Evolutionary conservation across 2,113 vertebrate species (phyloP), one percentile per base, ranked within the genome.

Genomic region (Hiodon alosoides): DNA sequence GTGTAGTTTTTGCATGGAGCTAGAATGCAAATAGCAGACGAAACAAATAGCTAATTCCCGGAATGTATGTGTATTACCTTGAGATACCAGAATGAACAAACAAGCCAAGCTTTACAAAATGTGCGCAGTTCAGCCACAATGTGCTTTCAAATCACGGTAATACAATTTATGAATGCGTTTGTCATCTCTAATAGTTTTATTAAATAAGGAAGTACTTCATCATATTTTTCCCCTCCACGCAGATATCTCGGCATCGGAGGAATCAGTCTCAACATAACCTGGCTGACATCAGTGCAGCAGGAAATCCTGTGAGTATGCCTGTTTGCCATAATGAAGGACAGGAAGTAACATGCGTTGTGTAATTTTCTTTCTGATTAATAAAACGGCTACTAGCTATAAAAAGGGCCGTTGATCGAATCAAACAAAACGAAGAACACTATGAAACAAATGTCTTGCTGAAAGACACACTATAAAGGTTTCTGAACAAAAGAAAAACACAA

Each of bases 211-310:
- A 75, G 54, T 59, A 54, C 52, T 73, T 59, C 8, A 11, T 69
- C 47, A 46, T 58, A 47, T 83, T 82, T 79, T 64, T 60, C 70
- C 14, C 76, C 76, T 79, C 52, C 79, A 75, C 86, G 4, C 60
- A 98, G 94, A 84, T 95, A 80, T 90, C 89, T 71, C 89, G 93
- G 3, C 95, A 97, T 72, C 91, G 94, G 84, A 94, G 96, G 76
- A 97, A 96, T 85, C 94, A 93, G 81, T 98, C 96, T 61, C 95
- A 97, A n/a, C 94, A 97, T 76, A 89, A 87, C 68, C 67, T 93
- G 70, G 81, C 85, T 48, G 86, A 89, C 8, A 78, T 89, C 76
- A 85, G 79, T n/a, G 78, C 80, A 4, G 75, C 82, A 67, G 90
- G 93, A 67, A 81, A 90, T 78, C 62, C 84, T 73, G 92, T 95